Base-by-base conservation (phyloP, 2,797 vertebrate species). In the Amniataba percoides region DNA sequence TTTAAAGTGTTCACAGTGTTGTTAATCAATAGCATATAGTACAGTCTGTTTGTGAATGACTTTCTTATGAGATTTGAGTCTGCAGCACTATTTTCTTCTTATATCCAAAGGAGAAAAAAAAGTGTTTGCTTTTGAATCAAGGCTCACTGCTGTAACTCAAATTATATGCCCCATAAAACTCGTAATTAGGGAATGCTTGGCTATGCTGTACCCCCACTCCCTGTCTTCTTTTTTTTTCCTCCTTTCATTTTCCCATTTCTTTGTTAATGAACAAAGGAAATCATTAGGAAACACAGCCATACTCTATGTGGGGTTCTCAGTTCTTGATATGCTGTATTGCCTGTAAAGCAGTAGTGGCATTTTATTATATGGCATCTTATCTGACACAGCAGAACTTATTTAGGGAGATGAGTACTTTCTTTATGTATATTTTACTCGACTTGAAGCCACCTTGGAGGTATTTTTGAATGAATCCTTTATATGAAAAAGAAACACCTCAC, bases 131-230 rank as follows among this genome's bases (percentile, higher is more conserved):
- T 95, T 92, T 91, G 82, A 91, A 86, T 91, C 82, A 88, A 92
- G 87, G 88, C 93, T 91, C 55, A 82, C 69, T 74, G 85, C 85
- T 85, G 86, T 85, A 88, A 93, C 91, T 94, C 91, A 93, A 92
- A 95, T 95, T 88, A 94, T 93, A 93, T 90, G 93, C 91, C 87
- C 90, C 94, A 95, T 95, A 95, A 95, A 95, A 91, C 87, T 86
- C 79, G 77, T 94, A 95, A 95, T 95, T 94, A 94, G 83, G 65
- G 75, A 70, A 89, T 72, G 83, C 88, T 89, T 87, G 86, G 79
- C 74, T 81, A 80, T 89, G 75, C 83, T 90, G 52, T 72, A 81
- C 53, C 63, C 68, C 27, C 53, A 67, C 64, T 87, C 61, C 45
- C 78, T 43, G 62, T 71, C 71, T 73, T 67, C 42, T 67, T 74